Percentiles rank a stretch among this genome's conserved stretches.
Conservation (phyloP, 1,140 invertebrate species). For the Sesamia nonagrioides region DNA sequence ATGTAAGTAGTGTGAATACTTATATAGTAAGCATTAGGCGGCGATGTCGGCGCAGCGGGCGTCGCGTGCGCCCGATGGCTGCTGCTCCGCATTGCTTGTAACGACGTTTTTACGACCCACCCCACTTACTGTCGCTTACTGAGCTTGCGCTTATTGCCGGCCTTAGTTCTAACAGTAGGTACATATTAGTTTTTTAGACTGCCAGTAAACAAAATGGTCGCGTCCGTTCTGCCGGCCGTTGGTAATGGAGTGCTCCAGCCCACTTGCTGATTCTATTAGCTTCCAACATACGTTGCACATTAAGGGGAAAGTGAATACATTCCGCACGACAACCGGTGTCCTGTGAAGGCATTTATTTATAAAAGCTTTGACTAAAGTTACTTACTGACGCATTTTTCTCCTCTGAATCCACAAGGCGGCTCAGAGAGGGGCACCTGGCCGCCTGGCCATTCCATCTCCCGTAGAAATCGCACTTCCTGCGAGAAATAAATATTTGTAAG, state of each 20-base stretch:
- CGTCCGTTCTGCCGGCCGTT: constrained; percentile 42
- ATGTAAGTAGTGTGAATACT: constrained; percentile 5
- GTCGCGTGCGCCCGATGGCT: constrained; percentile 73
- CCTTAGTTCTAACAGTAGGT: constrained; percentile 58
- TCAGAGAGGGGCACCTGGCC: constrained; percentile 95
- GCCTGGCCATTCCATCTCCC: constrained; percentile 93
- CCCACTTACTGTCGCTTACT: constrained; percentile 63
- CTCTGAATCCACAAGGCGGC: constrained; percentile 96
- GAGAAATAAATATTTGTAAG: constrained; percentile 48
- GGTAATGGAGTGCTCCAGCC: constrained; percentile 60
- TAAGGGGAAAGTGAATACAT: constrained; percentile 52
- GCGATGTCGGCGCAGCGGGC: constrained; percentile 57
- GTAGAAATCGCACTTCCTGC: constrained; percentile 91
- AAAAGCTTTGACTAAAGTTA: constrained; percentile 62
- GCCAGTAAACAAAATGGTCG: constrained; percentile 65
- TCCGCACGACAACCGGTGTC: constrained; percentile 29
- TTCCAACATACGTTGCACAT: constrained; percentile 62
- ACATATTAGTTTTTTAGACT: constrained; percentile 74
- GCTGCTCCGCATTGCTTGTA: constrained; percentile 67
- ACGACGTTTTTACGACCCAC: constrained; percentile 70
- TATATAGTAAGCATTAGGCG: constrained; percentile 40
- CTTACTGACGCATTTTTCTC: constrained; percentile 96
- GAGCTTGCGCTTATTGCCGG: constrained; percentile 75
- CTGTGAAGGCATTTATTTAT: not conserved
- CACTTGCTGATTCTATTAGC: constrained; percentile 67